Percentiles rank a stretch among this genome's conserved stretches.
phyloP scores from a whole-genome alignment of 2,113 vertebrate genomes.

The Pseudopodoces humilis region DNA sequence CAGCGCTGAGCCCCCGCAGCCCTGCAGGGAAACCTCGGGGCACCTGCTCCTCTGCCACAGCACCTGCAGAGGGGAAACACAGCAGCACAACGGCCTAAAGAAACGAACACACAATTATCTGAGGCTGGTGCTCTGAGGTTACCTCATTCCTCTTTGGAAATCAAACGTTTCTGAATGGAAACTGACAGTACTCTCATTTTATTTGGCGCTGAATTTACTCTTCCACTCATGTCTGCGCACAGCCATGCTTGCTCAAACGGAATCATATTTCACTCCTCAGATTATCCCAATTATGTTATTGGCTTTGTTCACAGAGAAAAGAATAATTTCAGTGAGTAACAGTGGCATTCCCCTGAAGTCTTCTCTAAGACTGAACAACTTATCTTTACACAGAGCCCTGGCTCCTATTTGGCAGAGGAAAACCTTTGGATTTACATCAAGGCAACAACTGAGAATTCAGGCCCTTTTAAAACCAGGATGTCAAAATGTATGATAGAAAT shows the following conservation, averaged over 20 bases:
- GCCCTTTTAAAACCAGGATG: neutral
- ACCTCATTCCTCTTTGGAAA: neutral
- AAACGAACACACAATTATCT: fast-evolving
- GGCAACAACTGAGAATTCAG: neutral
- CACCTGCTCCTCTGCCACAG: neutral
- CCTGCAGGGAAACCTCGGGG: neutral
- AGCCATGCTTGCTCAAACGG: neutral
- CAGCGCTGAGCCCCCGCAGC: neutral
- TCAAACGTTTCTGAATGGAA: neutral
- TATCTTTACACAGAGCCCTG: neutral
- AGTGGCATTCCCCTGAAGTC: neutral
- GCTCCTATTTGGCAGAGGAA: neutral
- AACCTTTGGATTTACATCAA: neutral
- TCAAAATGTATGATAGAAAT: neutral
- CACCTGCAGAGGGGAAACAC: neutral
- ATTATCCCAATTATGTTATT: neutral
- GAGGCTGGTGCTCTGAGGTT: neutral
- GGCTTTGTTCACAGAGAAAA: neutral
- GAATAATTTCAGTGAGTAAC: neutral
- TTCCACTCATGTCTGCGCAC: neutral
- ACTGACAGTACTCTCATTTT: neutral
- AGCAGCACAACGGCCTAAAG: fast-evolving
- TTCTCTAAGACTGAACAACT: neutral
- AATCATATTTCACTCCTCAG: neutral
- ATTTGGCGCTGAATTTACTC: neutral